A percentile compares a stretch with the other conserved stretches of the same genome.
phyloP scores from a whole-genome alignment of 1,140 invertebrate genomes.

The Proctacanthus coquilletti region DNA sequence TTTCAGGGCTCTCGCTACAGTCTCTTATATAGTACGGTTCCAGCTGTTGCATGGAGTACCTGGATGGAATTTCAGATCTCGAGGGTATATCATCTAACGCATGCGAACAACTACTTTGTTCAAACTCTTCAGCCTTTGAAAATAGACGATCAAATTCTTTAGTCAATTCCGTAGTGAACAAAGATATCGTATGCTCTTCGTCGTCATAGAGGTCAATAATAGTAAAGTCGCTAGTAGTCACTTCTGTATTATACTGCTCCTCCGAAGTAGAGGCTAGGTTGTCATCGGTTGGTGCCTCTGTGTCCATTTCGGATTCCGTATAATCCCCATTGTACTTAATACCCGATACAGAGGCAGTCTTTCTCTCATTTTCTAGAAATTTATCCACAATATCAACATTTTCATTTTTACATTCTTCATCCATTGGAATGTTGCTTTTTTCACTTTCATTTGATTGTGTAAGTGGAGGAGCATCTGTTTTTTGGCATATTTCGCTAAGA shows the following conservation, averaged over 20 bases:
- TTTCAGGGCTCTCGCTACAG: not conserved
- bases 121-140: not conserved
- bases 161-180: constrained; percentile 5
- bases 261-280: not conserved
- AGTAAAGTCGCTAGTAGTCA: constrained; percentile 1
- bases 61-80: not conserved
- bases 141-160: constrained; percentile 8
- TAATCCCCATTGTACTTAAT: not conserved
- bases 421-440: not conserved
- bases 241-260: not conserved
- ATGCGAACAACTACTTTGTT: not conserved
- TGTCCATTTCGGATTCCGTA: not conserved
- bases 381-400: constrained; percentile 4
- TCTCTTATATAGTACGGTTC: constrained; percentile 5
- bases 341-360: not conserved
- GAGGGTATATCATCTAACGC: not conserved
- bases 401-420: constrained; percentile 1
- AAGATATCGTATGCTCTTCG: not conserved
- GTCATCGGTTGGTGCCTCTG: not conserved
- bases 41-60: constrained; percentile 7
- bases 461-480: not conserved
- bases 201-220: constrained; percentile 6
- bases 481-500: not conserved
- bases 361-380: constrained; percentile 4
- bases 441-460: not conserved